Evolutionary conservation across 1,140 invertebrate genomes (phyloP).

Genomic region (Scaptomyza montana): DNA sequence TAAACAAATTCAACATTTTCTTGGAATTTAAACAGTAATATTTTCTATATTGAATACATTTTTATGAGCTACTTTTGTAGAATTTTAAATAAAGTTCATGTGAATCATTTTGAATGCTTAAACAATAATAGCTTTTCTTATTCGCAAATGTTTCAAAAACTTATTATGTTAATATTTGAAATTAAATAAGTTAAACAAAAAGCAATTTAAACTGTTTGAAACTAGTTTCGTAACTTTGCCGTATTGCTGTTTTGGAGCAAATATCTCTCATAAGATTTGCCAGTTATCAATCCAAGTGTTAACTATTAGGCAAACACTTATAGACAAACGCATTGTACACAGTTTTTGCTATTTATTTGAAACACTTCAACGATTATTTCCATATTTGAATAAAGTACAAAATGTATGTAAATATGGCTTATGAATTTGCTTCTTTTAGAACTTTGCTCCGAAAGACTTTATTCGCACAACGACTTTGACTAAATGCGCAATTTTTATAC

Average conservation of each 20-base stretch:
- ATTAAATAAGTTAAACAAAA: slow-evolving; percentile 38
- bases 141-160: slow-evolving; percentile 45
- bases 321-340: slow-evolving; percentile 38
- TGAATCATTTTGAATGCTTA: too few species aligned
- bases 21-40: background rate
- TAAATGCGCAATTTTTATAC: slow-evolving; percentile 15
- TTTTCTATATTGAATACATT: too few species aligned
- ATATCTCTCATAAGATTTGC: background rate
- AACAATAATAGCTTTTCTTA: slow-evolving; percentile 75
- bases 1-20: slow-evolving; percentile 10
- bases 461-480: background rate
- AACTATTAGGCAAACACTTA: slow-evolving; percentile 29
- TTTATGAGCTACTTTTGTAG: too few species aligned
- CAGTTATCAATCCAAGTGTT: slow-evolving; percentile 14
- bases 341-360: slow-evolving; percentile 46
- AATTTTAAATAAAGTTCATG: too few species aligned
- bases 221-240: slow-evolving; percentile 70
- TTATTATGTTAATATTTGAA: slow-evolving; percentile 28
- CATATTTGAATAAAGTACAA: slow-evolving; percentile 10
- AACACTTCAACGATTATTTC: slow-evolving; percentile 33
- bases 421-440: slow-evolving; percentile 17
- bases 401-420: slow-evolving; percentile 27
- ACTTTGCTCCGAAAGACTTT: slow-evolving; percentile 24
- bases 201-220: slow-evolving; percentile 60
- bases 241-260: slow-evolving; percentile 4